A percentile compares a stretch with the other conserved stretches of the same genome.
phyloP scores from a whole-genome alignment of 2,797 vertebrate species.

The Poecilia velifera region DNA sequence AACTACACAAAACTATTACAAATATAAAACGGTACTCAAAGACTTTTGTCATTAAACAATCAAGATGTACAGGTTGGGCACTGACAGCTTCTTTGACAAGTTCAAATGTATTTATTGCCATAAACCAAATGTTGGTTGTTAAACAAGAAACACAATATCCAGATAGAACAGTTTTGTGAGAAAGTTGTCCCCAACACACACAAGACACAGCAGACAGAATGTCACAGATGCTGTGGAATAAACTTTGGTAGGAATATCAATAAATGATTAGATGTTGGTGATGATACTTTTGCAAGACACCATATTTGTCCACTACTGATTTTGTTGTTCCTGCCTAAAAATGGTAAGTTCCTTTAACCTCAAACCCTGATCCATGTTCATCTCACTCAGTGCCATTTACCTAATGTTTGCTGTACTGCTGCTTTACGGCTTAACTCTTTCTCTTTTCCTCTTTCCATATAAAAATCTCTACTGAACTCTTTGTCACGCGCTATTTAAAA shows the following conservation, averaged over 20 bases:
- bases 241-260: not conserved
- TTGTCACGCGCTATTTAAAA: slow-evolving; percentile 46
- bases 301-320: slow-evolving; percentile 14
- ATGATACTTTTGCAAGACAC: not conserved
- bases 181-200: not conserved
- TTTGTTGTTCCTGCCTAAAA: not conserved
- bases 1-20: not conserved
- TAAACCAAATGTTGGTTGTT: not conserved
- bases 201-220: not conserved
- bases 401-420: slow-evolving; percentile 56
- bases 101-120: not conserved
- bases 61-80: not conserved
- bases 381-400: slow-evolving; percentile 41
- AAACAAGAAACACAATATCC: not conserved
- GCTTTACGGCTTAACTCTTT: slow-evolving; percentile 69
- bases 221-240: not conserved
- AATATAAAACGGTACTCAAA: not conserved
- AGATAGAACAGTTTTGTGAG: not conserved
- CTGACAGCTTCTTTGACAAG: not conserved
- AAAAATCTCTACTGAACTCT: slow-evolving; percentile 45
- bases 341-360: slow-evolving; percentile 37
- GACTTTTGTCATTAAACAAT: not conserved
- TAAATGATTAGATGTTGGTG: not conserved
- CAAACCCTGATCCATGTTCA: slow-evolving; percentile 46
- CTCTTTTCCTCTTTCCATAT: slow-evolving; percentile 43